Percentiles rank a stretch among this genome's conserved stretches.
These are phyloP conservation scores for Ramphastos sulfuratus DNA, from an alignment of 2,113 vertebrate species.

Conservation along the genomic window DNA sequence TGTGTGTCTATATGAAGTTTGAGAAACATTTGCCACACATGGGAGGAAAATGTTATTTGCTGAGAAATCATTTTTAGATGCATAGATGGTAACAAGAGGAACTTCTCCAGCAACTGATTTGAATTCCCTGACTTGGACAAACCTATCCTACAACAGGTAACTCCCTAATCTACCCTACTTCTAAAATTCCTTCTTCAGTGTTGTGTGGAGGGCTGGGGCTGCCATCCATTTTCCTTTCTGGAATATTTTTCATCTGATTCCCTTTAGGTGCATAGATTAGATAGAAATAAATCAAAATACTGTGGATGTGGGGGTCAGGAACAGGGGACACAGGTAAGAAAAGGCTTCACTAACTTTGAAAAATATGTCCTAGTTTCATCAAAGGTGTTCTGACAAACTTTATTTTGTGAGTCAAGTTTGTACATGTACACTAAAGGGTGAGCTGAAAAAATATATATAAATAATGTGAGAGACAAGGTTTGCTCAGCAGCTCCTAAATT, in stretches of 20 bases:
- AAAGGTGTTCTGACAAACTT: background rate
- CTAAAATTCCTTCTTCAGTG: background rate
- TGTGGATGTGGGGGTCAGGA: background rate
- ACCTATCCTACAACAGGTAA: background rate
- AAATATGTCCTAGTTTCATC: background rate
- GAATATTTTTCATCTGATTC: background rate
- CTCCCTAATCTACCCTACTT: background rate
- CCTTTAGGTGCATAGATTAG: background rate
- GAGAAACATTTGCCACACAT: background rate
- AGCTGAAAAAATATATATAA: background rate
- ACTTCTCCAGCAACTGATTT: background rate
- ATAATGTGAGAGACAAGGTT: background rate
- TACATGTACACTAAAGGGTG: background rate
- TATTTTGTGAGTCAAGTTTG: background rate
- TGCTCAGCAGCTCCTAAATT: background rate
- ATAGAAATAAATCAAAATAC: background rate
- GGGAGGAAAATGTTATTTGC: background rate
- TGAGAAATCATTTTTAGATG: background rate
- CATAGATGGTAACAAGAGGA: background rate
- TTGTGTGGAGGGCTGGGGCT: background rate
- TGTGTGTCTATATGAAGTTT: background rate
- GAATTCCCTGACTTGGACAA: background rate
- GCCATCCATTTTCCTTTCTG: background rate
- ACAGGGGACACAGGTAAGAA: background rate
- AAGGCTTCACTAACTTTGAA: background rate